Evolutionary conservation across 1,140 invertebrate species (phyloP).

Genomic region (Vanessa tameamea): DNA sequence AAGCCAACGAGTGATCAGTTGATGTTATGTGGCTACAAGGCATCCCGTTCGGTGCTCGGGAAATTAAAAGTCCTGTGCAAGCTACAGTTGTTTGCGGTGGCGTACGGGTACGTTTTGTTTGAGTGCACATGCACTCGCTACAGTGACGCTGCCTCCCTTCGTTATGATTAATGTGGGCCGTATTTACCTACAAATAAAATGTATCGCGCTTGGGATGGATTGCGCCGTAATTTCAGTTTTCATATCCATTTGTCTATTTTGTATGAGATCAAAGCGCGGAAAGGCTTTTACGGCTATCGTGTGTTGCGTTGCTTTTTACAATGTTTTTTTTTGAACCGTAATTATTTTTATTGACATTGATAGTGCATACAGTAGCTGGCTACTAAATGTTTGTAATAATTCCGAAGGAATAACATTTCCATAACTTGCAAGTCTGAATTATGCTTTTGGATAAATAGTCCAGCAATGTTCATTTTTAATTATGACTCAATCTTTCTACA

Average conservation of each 20-base stretch:
- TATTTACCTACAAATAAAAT: constrained; percentile 57
- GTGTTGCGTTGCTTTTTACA: constrained; percentile 21
- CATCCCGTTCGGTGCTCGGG: constrained; percentile 48
- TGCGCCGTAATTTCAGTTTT: constrained; percentile 56
- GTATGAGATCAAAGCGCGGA: constrained; percentile 53
- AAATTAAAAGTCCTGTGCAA: constrained; percentile 61
- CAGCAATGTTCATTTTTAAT: background rate
- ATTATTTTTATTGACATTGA: constrained; percentile 12
- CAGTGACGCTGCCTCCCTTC: constrained; percentile 47
- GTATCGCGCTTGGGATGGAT: constrained; percentile 46
- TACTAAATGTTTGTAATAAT: too few species aligned
- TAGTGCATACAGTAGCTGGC: background rate
- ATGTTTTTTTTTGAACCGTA: constrained; percentile 17
- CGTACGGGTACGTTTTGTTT: constrained; percentile 37
- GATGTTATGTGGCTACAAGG: constrained; percentile 39
- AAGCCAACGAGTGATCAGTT: constrained; percentile 40
- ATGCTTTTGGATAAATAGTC: background rate
- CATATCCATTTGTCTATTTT: constrained; percentile 64
- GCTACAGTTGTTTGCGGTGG: constrained; percentile 56
- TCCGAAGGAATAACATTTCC: too few species aligned
- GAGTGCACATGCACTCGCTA: constrained; percentile 54
- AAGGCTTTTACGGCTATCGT: constrained; percentile 43
- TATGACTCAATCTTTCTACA: too few species aligned
- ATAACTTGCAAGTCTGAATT: too few species aligned
- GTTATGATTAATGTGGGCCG: constrained; percentile 61